These are phyloP conservation scores for Epinotia demarniana DNA, from an alignment of 2,888 invertebrate species.

Conservation along the genomic window DNA sequence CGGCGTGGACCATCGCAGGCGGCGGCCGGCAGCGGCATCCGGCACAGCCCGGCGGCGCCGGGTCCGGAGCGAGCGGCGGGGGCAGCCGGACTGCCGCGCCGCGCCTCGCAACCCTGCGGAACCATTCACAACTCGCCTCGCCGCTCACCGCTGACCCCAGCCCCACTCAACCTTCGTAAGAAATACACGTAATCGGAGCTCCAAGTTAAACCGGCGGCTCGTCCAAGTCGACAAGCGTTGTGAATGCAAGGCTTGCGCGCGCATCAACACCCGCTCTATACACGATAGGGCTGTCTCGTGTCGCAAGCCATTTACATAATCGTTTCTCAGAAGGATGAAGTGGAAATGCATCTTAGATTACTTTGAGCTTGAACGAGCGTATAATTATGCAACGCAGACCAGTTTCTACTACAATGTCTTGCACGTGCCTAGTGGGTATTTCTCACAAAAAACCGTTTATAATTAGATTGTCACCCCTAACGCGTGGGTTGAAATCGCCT, in stretches of 20 bases:
- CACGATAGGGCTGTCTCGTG: conserved; percentile 61
- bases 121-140: background rate
- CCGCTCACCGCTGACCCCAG: background rate
- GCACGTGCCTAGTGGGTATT: background rate
- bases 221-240: background rate
- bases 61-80: conserved; percentile 79
- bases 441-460: background rate
- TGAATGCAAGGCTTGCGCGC: conserved; percentile 46
- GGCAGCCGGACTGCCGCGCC: conserved; percentile 74
- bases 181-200: background rate
- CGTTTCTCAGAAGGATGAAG: conserved; percentile 46
- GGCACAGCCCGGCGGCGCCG: conserved; percentile 80
- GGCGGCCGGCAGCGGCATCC: conserved; percentile 84
- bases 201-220: background rate
- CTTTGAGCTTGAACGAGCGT: conserved; percentile 23
- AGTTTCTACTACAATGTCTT: conserved; percentile 10
- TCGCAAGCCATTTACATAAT: conserved; percentile 54
- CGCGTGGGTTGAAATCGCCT: conserved; percentile 54
- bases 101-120: conserved; percentile 54
- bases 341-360: conserved; percentile 45
- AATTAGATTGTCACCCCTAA: conserved; percentile 53
- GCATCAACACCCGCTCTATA: conserved; percentile 62
- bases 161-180: background rate
- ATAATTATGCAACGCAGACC: conserved; percentile 14
- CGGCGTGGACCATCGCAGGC: conserved; percentile 84